Percentiles rank a stretch among this genome's conserved stretches.
Conservation (phyloP, 2,888 invertebrate species). For the Didymodactylos carnosus region DNA sequence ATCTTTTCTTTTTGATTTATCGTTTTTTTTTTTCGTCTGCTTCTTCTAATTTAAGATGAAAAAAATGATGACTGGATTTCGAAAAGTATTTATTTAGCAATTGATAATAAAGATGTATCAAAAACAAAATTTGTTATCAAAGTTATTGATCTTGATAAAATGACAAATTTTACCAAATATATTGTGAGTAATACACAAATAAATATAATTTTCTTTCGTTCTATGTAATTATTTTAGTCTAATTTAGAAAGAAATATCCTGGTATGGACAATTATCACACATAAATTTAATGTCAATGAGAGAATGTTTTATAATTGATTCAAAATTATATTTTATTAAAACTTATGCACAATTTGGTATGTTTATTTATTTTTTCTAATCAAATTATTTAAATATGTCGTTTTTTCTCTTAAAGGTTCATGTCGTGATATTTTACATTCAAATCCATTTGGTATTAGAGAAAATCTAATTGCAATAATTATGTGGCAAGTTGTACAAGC, state of each 20-base stretch:
- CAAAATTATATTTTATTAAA: not conserved
- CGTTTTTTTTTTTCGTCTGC: not conserved
- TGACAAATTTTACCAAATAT: not conserved
- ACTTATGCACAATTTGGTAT: not conserved
- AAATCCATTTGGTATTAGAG: constrained; percentile 47
- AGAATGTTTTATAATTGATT: not conserved
- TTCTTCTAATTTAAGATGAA: not conserved
- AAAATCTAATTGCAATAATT: constrained; percentile 57
- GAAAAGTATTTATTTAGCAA: not conserved
- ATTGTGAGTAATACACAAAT: not conserved
- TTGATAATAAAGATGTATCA: not conserved
- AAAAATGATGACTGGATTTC: not conserved
- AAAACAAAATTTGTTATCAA: not conserved
- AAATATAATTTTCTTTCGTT: not conserved
- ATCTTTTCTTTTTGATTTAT: not conserved
- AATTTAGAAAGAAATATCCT: not conserved
- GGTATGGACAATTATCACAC: not conserved
- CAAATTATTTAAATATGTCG: not conserved
- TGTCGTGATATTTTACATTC: not conserved
- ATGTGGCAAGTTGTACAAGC: constrained; percentile 57
- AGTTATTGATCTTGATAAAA: not conserved
- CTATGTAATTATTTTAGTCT: not conserved
- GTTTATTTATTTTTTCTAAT: not conserved
- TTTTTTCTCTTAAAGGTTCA: not conserved
- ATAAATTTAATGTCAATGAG: not conserved